A percentile compares a stretch with the other conserved stretches of the same genome.
phyloP scores from a whole-genome alignment of 2,113 vertebrate species.

The Ptilorrhoa leucosticta region DNA sequence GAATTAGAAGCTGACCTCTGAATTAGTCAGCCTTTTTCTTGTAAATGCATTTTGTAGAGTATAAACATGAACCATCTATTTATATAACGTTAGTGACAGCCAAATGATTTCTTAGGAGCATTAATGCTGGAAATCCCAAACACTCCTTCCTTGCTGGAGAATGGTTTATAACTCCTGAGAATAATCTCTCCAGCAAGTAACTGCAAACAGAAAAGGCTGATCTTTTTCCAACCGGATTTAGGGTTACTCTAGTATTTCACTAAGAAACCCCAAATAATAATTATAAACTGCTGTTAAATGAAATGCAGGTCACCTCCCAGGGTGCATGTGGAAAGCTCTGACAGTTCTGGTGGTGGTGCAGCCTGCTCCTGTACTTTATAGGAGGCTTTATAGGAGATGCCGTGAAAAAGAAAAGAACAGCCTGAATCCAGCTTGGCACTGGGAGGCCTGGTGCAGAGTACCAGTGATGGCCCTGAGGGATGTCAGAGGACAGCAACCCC shows the following conservation, averaged over 20 bases:
- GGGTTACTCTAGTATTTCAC: background rate
- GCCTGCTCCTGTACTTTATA: background rate
- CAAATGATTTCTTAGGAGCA: conserved; percentile 40
- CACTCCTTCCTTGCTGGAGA: conserved; percentile 18
- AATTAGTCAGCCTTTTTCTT: conserved; percentile 53
- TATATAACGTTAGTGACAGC: conserved; percentile 35
- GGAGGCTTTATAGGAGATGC: background rate
- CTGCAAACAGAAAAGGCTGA: background rate
- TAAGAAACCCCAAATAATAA: background rate
- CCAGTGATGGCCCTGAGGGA: too few species aligned
- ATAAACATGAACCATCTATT: conserved; percentile 54
- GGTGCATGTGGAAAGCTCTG: background rate
- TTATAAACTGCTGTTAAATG: background rate
- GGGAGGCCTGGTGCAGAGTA: background rate
- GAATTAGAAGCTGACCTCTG: conserved; percentile 49
- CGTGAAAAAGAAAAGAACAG: background rate
- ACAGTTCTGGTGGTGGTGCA: background rate
- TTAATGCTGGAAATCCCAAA: conserved; percentile 41
- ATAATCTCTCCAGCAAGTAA: background rate
- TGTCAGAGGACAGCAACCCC: background rate
- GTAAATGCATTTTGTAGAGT: conserved; percentile 42
- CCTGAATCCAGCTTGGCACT: background rate
- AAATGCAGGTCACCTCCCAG: background rate
- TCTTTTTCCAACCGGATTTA: background rate
- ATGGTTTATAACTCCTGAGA: background rate